Base-by-base conservation (phyloP, 2,888 invertebrate species). In the Villa cingulata region DNA sequence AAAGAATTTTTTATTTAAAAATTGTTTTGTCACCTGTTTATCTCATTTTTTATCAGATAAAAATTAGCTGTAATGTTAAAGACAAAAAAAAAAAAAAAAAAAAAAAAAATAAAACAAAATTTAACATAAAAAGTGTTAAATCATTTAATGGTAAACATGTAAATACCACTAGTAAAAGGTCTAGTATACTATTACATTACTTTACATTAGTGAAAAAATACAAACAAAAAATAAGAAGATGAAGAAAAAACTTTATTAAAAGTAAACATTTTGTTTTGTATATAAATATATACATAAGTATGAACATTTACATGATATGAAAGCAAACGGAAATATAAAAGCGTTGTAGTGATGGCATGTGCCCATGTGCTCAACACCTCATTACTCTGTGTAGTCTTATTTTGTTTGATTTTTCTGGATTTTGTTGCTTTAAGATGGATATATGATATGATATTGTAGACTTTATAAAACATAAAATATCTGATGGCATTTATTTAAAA, bases 1-100 rank as follows among this genome's bases (percentile, higher is more conserved):
- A 48, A 45, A 48, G 46, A 51, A 48, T 43, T 48, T 48, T 42
- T 43, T 12, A 12, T 7, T 32, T 32, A 27, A 48, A 51, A 51
- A 51, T 48, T 51, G 48, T 51, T 51, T 51, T 51, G 51, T 51
- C 51, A 51, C 51, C 51, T 51, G 51, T 44, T 48, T 48, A 46
- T 37, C 46, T 51, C 51, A 51, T 51, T 51, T 51, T 51, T 51
- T 51, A 51, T 51, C 48, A 37, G 23, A 38, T 18, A 23, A 23
- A 23, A 23, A 23, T 23, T 23, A 23, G 23, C 23, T 23, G 23
- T 6, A 23, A 23, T 23, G 23, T 4, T 23, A 23, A 4, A 23
- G 7, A 7, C 7, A 23, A 7, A 6, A 23, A 6, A 23, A 23
- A 23, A 23, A 23, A 23, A 23, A 23, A 23, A 23, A 23, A 23